Percentiles rank a stretch among this genome's conserved stretches.
These are phyloP conservation scores for Crambe crambe DNA, from an alignment of 37 sponge, comb jelly and placozoan species.

Conservation along the genomic window DNA sequence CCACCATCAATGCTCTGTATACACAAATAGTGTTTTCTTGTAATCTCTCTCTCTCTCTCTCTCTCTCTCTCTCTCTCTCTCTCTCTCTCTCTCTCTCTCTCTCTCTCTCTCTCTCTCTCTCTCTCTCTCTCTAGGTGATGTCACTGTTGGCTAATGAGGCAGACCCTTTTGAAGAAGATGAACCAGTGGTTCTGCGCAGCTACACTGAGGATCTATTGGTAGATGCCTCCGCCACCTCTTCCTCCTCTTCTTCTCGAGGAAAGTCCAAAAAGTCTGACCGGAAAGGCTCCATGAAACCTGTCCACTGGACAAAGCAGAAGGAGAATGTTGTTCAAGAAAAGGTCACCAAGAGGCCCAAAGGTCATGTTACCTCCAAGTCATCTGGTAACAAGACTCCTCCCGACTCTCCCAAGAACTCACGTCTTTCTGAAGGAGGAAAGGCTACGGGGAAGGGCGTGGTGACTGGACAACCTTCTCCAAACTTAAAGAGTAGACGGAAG, in stretches of 20 bases:
- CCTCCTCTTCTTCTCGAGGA: background rate
- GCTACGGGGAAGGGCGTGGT: background rate
- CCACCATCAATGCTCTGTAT: no score
- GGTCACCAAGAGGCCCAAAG: constrained; percentile 27
- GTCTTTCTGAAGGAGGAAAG: background rate
- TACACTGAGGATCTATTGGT: no score
- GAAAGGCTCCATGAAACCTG: background rate
- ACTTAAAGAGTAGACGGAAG: constrained; percentile 42
- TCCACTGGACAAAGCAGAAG: constrained; percentile 9
- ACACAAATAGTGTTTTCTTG: background rate
- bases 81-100: background rate
- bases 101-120: background rate
- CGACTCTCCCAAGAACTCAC: constrained; percentile 18
- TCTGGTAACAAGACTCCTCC: constrained; percentile 42
- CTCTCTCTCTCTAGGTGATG: background rate
- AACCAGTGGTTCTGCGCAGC: background rate
- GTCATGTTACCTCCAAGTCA: background rate
- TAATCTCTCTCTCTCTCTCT: background rate
- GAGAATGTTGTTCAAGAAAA: constrained; percentile 11
- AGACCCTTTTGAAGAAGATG: background rate
- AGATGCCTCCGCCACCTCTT: background rate
- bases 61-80: background rate
- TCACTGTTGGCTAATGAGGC: constrained; percentile 23
- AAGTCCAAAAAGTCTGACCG: background rate
- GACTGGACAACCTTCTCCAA: constrained; percentile 25